phyloP scores from a whole-genome alignment of 2,888 invertebrate genomes.

The Zonitis immaculata region DNA sequence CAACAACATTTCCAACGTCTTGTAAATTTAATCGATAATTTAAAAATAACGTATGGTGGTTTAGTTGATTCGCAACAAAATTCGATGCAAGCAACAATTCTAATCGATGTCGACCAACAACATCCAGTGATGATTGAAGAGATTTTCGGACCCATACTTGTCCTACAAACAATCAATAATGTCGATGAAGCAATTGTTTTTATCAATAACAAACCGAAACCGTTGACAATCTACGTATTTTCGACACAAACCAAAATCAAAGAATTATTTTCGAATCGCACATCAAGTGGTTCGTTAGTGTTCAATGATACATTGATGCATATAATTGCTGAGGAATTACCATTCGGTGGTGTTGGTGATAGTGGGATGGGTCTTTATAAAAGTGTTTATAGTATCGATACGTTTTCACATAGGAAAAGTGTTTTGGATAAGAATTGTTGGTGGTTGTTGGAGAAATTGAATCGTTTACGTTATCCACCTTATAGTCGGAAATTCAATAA shows the following conservation, averaged over 20 bases:
- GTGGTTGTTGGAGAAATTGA: too few species aligned
- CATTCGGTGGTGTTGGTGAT: conserved; percentile 95
- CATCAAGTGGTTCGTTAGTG: conserved; percentile 66
- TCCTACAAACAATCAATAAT: conserved; percentile 83
- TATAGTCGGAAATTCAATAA: too few species aligned
- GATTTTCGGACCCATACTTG: conserved; percentile 96
- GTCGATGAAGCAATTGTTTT: conserved; percentile 87
- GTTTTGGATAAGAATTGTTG: too few species aligned
- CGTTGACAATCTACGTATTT: conserved; percentile 86
- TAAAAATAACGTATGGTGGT: conserved; percentile 75
- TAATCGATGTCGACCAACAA: conserved; percentile 66
- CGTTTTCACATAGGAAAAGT: too few species aligned
- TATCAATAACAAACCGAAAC: conserved; percentile 83
- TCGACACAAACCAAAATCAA: too few species aligned
- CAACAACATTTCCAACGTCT: conserved; percentile 78
- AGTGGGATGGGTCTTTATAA: conserved; percentile 96
- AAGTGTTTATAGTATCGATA: conserved; percentile 84
- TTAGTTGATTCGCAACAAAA: too few species aligned
- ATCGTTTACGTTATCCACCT: too few species aligned
- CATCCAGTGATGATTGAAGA: conserved; percentile 88
- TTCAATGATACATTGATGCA: conserved; percentile 88
- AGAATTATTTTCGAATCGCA: too few species aligned
- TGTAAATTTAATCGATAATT: conserved; percentile 63
- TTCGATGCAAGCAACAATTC: conserved; percentile 70
- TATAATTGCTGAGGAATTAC: conserved; percentile 81